A percentile compares a stretch with the other conserved stretches of the same genome.
phyloP scores from a whole-genome alignment of 2,888 invertebrate genomes.

The Zele albiditarsus region DNA sequence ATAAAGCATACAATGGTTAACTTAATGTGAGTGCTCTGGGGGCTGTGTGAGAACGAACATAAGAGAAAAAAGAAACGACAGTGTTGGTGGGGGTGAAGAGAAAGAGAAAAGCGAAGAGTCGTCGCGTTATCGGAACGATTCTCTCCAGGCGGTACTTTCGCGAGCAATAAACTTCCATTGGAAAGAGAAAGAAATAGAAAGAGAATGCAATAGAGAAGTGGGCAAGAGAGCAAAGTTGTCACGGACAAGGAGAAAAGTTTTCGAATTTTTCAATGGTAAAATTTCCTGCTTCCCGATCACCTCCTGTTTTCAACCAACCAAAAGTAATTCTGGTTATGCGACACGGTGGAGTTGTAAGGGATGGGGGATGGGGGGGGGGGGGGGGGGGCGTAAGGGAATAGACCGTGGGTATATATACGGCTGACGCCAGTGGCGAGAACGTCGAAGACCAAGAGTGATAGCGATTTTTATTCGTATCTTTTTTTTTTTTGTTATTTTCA shows the following conservation, averaged over 20 bases:
- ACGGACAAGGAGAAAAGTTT: conserved; percentile 32
- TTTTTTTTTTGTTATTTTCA: conserved; percentile 4
- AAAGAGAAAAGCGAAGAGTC: not conserved
- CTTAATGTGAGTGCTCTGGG: conserved; percentile 41
- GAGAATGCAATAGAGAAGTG: not conserved
- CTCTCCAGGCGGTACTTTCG: conserved; percentile 40
- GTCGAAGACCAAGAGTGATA: not conserved
- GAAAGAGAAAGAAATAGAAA: not conserved
- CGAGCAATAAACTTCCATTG: conserved; percentile 37
- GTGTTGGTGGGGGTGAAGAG: not conserved
- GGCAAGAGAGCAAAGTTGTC: conserved; percentile 1
- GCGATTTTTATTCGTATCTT: not conserved
- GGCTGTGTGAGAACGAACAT: conserved; percentile 18
- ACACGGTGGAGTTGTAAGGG: not conserved
- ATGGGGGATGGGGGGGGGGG: not conserved
- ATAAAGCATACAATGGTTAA: conserved; percentile 54
- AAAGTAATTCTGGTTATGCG: conserved; percentile 12
- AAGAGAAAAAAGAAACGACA: conserved; percentile 1
- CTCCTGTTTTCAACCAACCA: conserved; percentile 21
- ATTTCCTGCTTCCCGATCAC: conserved; percentile 27
- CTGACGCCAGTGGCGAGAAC: not conserved
- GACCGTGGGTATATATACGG: not conserved
- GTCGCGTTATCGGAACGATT: conserved; percentile 36
- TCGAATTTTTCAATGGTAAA: conserved; percentile 36
- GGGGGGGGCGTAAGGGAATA: no score